Conservation (phyloP, 2,888 invertebrate genomes). For the Tenthredo livida region DNA sequence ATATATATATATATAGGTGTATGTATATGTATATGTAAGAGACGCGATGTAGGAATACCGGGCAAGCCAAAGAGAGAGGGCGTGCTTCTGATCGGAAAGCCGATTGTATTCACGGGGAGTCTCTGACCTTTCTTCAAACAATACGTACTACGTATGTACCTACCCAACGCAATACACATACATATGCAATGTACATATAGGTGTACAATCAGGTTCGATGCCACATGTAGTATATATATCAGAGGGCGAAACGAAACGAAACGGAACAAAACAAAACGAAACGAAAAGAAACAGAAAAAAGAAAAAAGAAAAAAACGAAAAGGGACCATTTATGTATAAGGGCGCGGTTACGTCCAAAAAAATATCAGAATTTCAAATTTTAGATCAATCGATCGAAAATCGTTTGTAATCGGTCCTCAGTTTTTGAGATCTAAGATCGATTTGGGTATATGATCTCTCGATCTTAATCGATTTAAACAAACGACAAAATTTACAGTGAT, state of each 20-base stretch:
- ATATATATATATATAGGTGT: too few species aligned
- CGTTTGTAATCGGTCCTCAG: too few species aligned
- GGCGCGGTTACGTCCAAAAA: neutral
- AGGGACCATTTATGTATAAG: neutral
- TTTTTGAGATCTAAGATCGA: too few species aligned
- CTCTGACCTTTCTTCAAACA: conserved; percentile 47
- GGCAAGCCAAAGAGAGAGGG: neutral
- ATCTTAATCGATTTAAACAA: too few species aligned
- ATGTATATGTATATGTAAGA: neutral
- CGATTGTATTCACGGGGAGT: conserved; percentile 45
- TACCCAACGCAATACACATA: neutral
- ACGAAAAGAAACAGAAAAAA: neutral
- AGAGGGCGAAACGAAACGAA: conserved; percentile 5
- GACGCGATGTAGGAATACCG: neutral
- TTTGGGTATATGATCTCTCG: too few species aligned
- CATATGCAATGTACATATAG: neutral
- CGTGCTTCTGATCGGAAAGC: conserved; percentile 51
- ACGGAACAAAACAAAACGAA: neutral
- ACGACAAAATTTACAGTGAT: too few species aligned
- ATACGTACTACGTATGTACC: conserved; percentile 14
- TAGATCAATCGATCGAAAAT: too few species aligned
- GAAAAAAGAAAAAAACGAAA: neutral
- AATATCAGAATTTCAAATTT: conserved; percentile 17
- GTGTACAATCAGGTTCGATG: conserved; percentile 9
- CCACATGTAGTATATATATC: neutral